Conservation (phyloP, 2,113 vertebrate species). For the Gallinago undulata region DNA sequence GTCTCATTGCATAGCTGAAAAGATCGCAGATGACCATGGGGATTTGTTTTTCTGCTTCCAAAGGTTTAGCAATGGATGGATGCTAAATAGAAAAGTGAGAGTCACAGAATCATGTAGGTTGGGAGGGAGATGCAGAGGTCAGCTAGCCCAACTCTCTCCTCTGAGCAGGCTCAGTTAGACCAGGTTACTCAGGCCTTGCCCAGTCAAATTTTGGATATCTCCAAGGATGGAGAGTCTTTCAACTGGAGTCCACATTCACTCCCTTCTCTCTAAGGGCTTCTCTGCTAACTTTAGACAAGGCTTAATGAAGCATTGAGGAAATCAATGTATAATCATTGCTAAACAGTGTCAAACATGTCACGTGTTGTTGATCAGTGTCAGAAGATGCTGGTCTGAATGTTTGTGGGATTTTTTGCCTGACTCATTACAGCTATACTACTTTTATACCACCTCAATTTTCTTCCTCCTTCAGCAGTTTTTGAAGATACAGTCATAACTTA, state of each 20-base stretch:
- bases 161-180: background rate
- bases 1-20: background rate
- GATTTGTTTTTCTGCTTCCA: background rate
- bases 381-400: background rate
- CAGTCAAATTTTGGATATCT: background rate
- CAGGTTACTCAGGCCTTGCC: background rate
- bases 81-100: background rate
- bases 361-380: background rate
- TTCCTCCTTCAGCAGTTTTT: background rate
- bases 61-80: background rate
- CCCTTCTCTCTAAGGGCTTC: background rate
- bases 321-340: background rate
- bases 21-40: background rate
- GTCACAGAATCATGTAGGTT: background rate
- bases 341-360: accelerated
- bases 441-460: background rate
- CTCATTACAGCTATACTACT: background rate
- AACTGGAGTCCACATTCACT: background rate
- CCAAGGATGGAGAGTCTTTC: background rate
- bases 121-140: accelerated
- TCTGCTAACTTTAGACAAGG: background rate
- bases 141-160: background rate
- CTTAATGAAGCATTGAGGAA: background rate
- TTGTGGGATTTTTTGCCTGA: background rate
- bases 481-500: background rate